phyloP scores from a whole-genome alignment of 2,888 invertebrate genomes.

The Beris chalybata region DNA sequence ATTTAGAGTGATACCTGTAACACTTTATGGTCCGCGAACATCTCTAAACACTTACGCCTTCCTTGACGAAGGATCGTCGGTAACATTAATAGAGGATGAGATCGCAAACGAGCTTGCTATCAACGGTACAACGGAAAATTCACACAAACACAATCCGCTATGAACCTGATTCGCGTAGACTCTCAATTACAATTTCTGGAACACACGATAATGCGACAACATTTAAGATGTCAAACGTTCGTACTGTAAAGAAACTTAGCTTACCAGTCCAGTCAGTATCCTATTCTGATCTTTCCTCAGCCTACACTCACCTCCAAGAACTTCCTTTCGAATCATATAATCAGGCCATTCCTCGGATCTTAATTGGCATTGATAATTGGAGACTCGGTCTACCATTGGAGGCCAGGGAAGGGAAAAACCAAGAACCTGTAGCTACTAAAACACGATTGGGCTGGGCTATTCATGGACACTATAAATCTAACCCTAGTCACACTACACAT shows the following conservation, averaged over 20 bases:
- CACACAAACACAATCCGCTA: conserved; percentile 32
- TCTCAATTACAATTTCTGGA: conserved; percentile 18
- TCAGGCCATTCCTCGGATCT: not conserved
- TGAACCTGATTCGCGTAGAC: conserved; percentile 16
- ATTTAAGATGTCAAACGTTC: not conserved
- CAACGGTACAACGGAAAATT: conserved; percentile 37
- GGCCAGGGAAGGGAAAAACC: not conserved
- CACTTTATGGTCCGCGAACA: conserved; percentile 16
- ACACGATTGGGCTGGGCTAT: not conserved
- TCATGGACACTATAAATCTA: conserved; percentile 6
- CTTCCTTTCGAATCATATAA: conserved; percentile 4
- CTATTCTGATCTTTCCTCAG: not conserved
- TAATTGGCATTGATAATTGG: conserved; percentile 4
- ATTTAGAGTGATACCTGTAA: conserved; percentile 33
- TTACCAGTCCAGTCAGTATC: conserved; percentile 1
- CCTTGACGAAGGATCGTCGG: conserved; percentile 37
- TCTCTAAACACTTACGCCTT: conserved; percentile 30
- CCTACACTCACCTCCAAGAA: not conserved
- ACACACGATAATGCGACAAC: not conserved
- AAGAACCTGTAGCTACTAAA: conserved; percentile 2
- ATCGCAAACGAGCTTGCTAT: conserved; percentile 33
- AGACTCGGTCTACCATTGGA: not conserved
- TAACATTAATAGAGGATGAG: conserved; percentile 34
- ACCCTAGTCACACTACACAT: not conserved
- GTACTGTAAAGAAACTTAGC: not conserved